Percentiles rank a stretch among this genome's conserved stretches.
phyloP scores from a whole-genome alignment of 2,113 vertebrate species.

The Odontophorus gujanensis region DNA sequence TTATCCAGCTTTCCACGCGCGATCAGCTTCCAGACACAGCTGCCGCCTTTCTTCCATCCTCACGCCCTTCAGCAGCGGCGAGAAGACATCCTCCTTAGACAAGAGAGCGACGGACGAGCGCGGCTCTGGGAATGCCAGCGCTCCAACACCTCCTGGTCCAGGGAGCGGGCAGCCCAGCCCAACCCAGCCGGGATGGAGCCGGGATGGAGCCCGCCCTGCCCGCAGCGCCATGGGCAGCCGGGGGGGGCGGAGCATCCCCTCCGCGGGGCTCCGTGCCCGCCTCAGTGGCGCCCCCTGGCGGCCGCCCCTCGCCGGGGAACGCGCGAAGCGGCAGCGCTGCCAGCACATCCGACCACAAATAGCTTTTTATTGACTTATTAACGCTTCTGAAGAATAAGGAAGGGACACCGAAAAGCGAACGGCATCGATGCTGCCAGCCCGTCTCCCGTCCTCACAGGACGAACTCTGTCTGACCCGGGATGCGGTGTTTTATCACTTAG shows the following conservation, averaged over 20 bases:
- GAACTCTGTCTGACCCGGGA: conserved; percentile 28
- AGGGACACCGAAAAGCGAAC: neutral
- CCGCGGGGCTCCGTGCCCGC: neutral
- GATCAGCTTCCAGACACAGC: neutral
- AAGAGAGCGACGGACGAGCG: neutral
- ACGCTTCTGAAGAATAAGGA: neutral
- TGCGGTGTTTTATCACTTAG: conserved; percentile 48
- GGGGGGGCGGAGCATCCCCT: neutral
- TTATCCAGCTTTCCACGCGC: fast-evolving
- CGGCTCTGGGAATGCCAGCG: too few species aligned
- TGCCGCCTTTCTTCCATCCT: neutral
- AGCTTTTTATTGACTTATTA: neutral
- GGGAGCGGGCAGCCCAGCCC: too few species aligned
- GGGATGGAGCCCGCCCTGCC: too few species aligned
- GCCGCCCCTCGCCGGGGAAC: neutral
- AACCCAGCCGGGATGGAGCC: too few species aligned
- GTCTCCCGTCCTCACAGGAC: neutral
- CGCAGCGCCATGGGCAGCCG: too few species aligned
- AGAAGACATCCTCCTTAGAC: neutral
- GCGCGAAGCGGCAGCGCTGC: neutral
- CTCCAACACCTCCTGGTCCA: too few species aligned
- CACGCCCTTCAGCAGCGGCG: neutral
- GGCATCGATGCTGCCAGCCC: neutral
- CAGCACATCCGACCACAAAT: neutral
- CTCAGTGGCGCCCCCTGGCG: neutral